Conservation (phyloP, 2,113 vertebrate genomes). For the Panthera leo region DNA sequence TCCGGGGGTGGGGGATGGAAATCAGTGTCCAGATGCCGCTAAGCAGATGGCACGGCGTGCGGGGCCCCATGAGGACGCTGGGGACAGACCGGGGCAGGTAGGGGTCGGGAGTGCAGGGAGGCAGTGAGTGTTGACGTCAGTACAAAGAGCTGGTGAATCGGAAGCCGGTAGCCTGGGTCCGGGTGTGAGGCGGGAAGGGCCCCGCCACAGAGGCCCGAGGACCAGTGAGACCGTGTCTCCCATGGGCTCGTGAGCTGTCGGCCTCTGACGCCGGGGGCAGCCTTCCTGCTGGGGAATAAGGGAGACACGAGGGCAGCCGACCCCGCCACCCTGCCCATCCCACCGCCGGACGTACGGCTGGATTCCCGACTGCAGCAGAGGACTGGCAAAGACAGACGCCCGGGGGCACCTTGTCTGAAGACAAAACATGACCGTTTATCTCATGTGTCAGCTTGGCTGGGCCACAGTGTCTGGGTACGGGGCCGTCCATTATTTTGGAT, state of each 20-base stretch:
- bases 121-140: background rate
- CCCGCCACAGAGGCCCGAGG: background rate
- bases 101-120: no score
- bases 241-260: background rate
- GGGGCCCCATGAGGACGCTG: accelerated
- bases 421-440: no score
- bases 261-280: no score
- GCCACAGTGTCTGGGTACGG: background rate
- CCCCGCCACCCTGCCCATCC: background rate
- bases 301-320: background rate
- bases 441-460: background rate
- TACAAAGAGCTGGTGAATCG: accelerated
- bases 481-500: background rate
- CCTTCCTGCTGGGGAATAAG: background rate
- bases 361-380: background rate
- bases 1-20: background rate
- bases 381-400: background rate
- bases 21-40: background rate
- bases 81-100: background rate
- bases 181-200: background rate
- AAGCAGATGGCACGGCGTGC: accelerated
- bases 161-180: background rate
- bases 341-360: accelerated
- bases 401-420: background rate
- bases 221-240: background rate